Evolutionary conservation across 2,797 vertebrate genomes (phyloP).

Genomic region (Hydrocynus forskahlii): DNA sequence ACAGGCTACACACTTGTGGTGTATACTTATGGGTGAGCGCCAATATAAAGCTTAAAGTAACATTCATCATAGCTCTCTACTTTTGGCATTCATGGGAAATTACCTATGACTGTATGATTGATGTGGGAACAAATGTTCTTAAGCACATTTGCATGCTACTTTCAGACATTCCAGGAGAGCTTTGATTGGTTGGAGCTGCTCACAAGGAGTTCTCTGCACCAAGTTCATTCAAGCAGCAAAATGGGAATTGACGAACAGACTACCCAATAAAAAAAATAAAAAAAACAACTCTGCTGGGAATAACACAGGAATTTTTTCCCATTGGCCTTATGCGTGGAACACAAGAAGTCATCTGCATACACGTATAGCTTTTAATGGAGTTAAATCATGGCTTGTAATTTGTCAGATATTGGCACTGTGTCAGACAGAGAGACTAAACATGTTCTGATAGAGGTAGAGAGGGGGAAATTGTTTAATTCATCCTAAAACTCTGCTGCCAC

Average conservation of each 20-base stretch:
- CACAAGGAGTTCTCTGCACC: background rate
- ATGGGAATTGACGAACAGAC: background rate
- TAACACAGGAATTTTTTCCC: slow-evolving; percentile 23
- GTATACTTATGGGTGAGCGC: background rate
- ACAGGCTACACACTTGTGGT: background rate
- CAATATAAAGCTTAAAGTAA: background rate
- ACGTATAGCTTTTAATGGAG: slow-evolving; percentile 1
- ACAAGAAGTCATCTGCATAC: background rate
- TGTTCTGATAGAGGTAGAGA: background rate
- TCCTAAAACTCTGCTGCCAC: background rate
- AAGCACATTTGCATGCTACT: background rate
- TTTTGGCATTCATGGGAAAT: slow-evolving; percentile 19
- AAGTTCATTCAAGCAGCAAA: background rate
- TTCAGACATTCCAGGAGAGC: background rate
- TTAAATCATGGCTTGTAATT: slow-evolving; percentile 14
- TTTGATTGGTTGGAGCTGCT: background rate
- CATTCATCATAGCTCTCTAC: slow-evolving; percentile 2
- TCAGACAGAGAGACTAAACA: slow-evolving; percentile 26
- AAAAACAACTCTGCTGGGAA: slow-evolving; percentile 5
- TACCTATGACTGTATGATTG: background rate
- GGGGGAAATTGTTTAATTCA: slow-evolving; percentile 1
- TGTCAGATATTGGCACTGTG: slow-evolving; percentile 27
- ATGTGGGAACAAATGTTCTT: slow-evolving; percentile 19
- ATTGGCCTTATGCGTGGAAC: slow-evolving; percentile 13
- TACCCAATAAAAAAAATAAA: background rate